Conservation (phyloP, 2,113 vertebrate genomes). For the Hoplias malabaricus region DNA sequence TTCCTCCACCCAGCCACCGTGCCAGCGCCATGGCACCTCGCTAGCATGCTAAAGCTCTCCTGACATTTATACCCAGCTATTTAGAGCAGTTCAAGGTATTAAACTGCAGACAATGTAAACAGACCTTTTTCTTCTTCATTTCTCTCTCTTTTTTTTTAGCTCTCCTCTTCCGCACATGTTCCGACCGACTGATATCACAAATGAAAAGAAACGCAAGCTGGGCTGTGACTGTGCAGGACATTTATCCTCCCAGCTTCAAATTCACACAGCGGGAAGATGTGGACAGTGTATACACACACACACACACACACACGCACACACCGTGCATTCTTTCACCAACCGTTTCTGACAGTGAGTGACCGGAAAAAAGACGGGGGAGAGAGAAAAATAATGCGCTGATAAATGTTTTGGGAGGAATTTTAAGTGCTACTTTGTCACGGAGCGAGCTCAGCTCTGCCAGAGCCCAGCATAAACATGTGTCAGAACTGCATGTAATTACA, state of each 20-base stretch:
- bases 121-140: constrained; percentile 42
- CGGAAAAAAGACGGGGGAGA: constrained; percentile 57
- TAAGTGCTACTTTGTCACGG: constrained; percentile 74
- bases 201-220: constrained; percentile 45
- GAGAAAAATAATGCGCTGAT: constrained; percentile 64
- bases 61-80: not conserved
- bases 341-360: constrained; percentile 61
- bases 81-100: constrained; percentile 54
- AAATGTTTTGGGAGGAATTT: constrained; percentile 73
- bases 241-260: constrained; percentile 25
- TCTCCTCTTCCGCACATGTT: not conserved
- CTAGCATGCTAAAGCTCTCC: not conserved
- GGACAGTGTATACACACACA: constrained; percentile 7
- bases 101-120: constrained; percentile 49
- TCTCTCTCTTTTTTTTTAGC: not conserved
- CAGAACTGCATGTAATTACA: constrained; percentile 77
- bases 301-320: constrained; percentile 33
- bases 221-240: constrained; percentile 36
- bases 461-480: constrained; percentile 74
- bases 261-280: not conserved
- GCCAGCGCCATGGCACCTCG: constrained; percentile 38
- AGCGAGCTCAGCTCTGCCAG: constrained; percentile 67
- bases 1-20: not conserved
- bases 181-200: constrained; percentile 48
- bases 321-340: constrained; percentile 46